Conservation (phyloP, 2,797 vertebrate species). For the Philypnodon macrostomus region DNA sequence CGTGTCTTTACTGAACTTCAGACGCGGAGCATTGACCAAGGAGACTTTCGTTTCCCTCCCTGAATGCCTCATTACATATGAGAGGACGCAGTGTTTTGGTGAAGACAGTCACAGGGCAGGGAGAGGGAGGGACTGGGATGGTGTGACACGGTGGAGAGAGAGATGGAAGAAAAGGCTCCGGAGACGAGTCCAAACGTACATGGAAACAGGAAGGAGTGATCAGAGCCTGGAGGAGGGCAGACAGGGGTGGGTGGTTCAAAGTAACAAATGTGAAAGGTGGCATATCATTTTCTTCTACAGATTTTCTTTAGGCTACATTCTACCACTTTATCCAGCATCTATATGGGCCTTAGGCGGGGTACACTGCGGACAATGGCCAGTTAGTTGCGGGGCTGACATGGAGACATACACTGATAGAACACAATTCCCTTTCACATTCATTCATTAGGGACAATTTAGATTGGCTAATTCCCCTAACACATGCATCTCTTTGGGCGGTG, state of each 20-base stretch:
- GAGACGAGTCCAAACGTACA: slow-evolving; percentile 37
- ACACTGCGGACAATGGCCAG: too few relatives aligned
- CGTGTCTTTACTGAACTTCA: not conserved
- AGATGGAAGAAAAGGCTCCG: slow-evolving; percentile 49
- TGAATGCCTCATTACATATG: not conserved
- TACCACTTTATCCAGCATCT: too few relatives aligned
- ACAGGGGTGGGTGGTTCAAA: slow-evolving; percentile 24
- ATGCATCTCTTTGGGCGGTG: too few relatives aligned
- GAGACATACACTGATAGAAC: too few relatives aligned
- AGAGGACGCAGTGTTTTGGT: not conserved
- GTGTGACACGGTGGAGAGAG: slow-evolving; percentile 66
- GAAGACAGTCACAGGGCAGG: slow-evolving; percentile 17
- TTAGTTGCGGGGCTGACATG: too few relatives aligned
- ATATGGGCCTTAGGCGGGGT: too few relatives aligned
- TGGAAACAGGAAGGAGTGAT: slow-evolving; percentile 51
- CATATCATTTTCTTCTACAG: not conserved
- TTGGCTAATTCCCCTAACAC: too few relatives aligned
- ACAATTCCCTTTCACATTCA: too few relatives aligned
- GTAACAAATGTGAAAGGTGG: too few relatives aligned
- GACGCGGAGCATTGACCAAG: slow-evolving; percentile 12
- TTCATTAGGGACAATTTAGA: too few relatives aligned
- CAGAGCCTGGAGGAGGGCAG: slow-evolving; percentile 20
- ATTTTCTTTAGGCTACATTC: too few relatives aligned
- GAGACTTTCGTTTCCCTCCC: slow-evolving; percentile 14
- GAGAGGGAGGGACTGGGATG: slow-evolving; percentile 62